A percentile compares a stretch with the other conserved stretches of the same genome.
Conservation (phyloP, 2,888 invertebrate species). For the Cantharis lateralis region DNA sequence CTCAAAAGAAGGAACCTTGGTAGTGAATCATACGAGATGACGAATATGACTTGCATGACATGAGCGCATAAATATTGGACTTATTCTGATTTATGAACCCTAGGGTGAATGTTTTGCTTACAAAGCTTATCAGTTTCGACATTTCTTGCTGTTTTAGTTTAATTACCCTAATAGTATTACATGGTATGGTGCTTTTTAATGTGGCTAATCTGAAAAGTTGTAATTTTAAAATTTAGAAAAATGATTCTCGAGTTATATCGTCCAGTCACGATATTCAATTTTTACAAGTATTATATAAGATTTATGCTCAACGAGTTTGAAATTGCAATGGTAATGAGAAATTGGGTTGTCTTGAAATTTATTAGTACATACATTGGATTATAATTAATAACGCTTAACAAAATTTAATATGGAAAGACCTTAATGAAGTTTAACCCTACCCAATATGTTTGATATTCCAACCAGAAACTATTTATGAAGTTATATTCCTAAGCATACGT, state of each 20-base stretch:
- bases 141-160: slow-evolving; percentile 13
- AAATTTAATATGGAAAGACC: neutral
- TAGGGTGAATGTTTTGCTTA: slow-evolving; percentile 12
- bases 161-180: slow-evolving; percentile 7
- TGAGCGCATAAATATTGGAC: slow-evolving; percentile 38
- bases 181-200: slow-evolving; percentile 11
- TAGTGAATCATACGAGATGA: slow-evolving; percentile 42
- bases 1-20: slow-evolving; percentile 21
- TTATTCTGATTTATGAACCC: slow-evolving; percentile 38
- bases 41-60: slow-evolving; percentile 45
- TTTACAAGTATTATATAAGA: neutral
- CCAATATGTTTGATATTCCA: slow-evolving; percentile 15
- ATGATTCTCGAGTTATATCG: neutral
- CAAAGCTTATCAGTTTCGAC: slow-evolving; percentile 5
- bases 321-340: neutral
- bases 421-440: slow-evolving; percentile 1
- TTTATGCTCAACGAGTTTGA: neutral
- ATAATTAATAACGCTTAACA: slow-evolving; percentile 1
- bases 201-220: slow-evolving; percentile 1
- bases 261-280: neutral
- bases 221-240: neutral
- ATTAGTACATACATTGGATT: neutral
- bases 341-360: neutral
- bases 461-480: slow-evolving; percentile 17
- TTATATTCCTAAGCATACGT: slow-evolving; percentile 16